Evolutionary conservation across 2,888 invertebrate genomes (phyloP), one percentile per base, ranked within the genome.

Genomic region (Rhorus exstirpatorius): DNA sequence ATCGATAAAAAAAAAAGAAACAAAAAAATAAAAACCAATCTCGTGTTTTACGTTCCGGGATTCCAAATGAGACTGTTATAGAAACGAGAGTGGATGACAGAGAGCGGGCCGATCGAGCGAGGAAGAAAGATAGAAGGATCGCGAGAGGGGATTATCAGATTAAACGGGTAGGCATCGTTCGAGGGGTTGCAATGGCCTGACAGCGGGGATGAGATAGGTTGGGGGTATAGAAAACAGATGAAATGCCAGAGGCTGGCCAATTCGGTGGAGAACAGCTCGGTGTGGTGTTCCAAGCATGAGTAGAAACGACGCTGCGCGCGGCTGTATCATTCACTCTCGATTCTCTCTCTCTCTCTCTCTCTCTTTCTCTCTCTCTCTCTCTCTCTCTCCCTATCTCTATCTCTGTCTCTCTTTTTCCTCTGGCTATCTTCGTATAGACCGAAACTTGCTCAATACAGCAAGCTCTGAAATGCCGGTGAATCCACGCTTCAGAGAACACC

Each of bases 61-160:
- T 83, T 79, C 38, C 24, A 67, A 78, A 58, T 71, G 70, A 65
- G 77, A 38, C 60, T 60, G 61, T 65, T 60, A 60, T 12, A 49
- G 74, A 55, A 75, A 70, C 51, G 79, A 49, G 74, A 83, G 46
- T 71, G 67, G 71, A 81, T 60, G 60, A 70, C 55, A 24, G 46
- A 8, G 10, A 8, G 10, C 35, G 46, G 19, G 19, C 38, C 65
- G 82, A 74, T 68, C 17, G 63, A 79, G 65, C 61, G 63, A 79
- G 80, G 65, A 77, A 75, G 63, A 68, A 55, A 77, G 87, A 86
- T 77, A 24, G 41, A 63, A 38, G 38, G 19, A 38, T 14, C 21
- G 75, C 10, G 61, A 38, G 55, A 35, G 74, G 35, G 79, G 82
- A 79, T 82, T 90, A 91, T 91, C 88, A 89, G 90, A 90, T 91